phyloP scores from a whole-genome alignment of 2,113 vertebrate species.

The Leptobrachium ailaonicum region DNA sequence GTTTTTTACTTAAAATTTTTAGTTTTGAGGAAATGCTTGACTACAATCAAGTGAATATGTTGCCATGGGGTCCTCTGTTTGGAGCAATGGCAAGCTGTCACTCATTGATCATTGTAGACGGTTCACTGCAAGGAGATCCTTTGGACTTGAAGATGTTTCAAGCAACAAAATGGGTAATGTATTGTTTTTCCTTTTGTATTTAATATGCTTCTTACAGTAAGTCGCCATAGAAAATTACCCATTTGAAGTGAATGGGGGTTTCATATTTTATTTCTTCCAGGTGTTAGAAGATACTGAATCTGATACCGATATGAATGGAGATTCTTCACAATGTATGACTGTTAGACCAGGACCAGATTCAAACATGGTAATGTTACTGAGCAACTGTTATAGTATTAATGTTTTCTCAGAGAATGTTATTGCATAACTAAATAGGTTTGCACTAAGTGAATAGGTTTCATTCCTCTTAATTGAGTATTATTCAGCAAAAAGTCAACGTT shows the following conservation, averaged over 20 bases:
- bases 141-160: slow-evolving; percentile 49
- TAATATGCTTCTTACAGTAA: no score
- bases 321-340: neutral
- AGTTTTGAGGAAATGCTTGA: slow-evolving; percentile 42
- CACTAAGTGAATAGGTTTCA: no score
- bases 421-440: no score
- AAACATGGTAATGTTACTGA: neutral
- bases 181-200: neutral
- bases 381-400: no score
- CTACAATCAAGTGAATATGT: neutral
- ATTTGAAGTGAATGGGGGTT: no score
- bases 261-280: neutral
- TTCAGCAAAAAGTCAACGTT: no score
- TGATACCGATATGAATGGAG: neutral
- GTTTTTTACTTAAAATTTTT: neutral
- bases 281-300: neutral
- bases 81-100: slow-evolving; percentile 46
- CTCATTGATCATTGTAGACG: slow-evolving; percentile 33
- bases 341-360: slow-evolving; percentile 38
- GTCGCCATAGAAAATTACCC: no score
- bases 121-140: slow-evolving; percentile 42
- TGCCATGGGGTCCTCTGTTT: slow-evolving; percentile 29
- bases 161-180: slow-evolving; percentile 36
- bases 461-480: no score
- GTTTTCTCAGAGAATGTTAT: no score